phyloP scores from a whole-genome alignment of 2,113 vertebrate species.

The Carlito syrichta region DNA sequence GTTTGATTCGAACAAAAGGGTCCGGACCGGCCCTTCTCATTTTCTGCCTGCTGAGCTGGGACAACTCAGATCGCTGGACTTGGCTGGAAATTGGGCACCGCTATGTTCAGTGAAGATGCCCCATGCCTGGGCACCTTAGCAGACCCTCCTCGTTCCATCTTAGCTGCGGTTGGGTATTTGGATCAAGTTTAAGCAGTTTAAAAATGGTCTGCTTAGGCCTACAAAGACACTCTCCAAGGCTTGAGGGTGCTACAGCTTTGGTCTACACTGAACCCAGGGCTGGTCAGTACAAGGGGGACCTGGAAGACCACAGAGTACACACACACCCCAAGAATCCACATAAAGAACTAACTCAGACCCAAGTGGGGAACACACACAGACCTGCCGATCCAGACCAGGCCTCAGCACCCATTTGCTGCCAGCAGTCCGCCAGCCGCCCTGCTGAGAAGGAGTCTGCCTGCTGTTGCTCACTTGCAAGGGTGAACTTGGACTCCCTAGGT shows the following conservation, averaged over 20 bases:
- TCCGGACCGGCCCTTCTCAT: slow-evolving; percentile 74
- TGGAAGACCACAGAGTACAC: background rate
- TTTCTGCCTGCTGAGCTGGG: slow-evolving; percentile 52
- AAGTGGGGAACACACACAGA: background rate
- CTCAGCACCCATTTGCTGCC: background rate
- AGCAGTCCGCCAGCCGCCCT: background rate
- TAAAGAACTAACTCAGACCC: background rate
- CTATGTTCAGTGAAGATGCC: background rate
- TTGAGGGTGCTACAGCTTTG: background rate
- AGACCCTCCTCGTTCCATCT: background rate
- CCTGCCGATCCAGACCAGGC: background rate
- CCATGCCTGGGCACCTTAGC: background rate
- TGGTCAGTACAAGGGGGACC: background rate
- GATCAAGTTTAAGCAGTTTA: slow-evolving; percentile 1
- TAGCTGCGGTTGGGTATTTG: background rate
- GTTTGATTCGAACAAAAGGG: slow-evolving; percentile 82
- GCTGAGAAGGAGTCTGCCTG: background rate
- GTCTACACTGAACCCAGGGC: background rate
- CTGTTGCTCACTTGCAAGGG: background rate
- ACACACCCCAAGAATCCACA: background rate
- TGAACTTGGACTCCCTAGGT: background rate
- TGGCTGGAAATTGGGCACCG: background rate
- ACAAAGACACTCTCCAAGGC: background rate
- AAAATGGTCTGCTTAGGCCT: background rate
- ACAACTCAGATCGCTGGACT: background rate